Conservation (phyloP, 2,113 vertebrate species). For the Perca flavescens region DNA sequence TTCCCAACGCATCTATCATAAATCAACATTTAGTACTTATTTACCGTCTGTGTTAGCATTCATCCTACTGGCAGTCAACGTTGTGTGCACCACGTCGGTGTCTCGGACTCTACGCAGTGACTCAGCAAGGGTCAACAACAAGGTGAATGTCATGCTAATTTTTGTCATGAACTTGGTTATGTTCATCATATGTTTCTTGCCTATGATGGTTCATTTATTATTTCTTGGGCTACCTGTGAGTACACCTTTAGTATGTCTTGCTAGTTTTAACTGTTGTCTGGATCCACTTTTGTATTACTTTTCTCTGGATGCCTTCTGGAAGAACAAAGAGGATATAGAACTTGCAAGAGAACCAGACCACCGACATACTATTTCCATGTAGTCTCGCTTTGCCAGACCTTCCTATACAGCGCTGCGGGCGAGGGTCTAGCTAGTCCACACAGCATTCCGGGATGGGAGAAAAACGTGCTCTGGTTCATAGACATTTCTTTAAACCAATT, state of each 20-base stretch:
- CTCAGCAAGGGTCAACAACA: constrained; percentile 57
- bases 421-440: too few relatives aligned
- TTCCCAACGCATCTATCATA: too few relatives aligned
- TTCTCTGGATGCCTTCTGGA: constrained; percentile 78
- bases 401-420: too few relatives aligned
- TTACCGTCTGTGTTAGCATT: constrained; percentile 50
- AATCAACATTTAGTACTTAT: accelerated
- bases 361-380: too few relatives aligned
- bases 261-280: constrained; percentile 73
- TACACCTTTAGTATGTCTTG: constrained; percentile 54
- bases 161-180: constrained; percentile 74
- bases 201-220: constrained; percentile 11
- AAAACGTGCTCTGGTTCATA: too few relatives aligned
- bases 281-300: constrained; percentile 80
- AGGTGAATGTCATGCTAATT: constrained; percentile 75
- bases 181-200: constrained; percentile 74
- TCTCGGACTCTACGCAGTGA: constrained; percentile 46
- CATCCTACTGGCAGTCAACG: constrained; percentile 63
- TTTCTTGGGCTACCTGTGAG: accelerated
- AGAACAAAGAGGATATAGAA: constrained; percentile 53
- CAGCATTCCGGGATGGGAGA: too few relatives aligned
- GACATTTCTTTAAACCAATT: too few relatives aligned
- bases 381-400: too few relatives aligned
- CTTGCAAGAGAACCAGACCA: neutral
- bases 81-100: constrained; percentile 70